Conservation (phyloP, 2,113 vertebrate species). For the Oryzias javanicus region DNA sequence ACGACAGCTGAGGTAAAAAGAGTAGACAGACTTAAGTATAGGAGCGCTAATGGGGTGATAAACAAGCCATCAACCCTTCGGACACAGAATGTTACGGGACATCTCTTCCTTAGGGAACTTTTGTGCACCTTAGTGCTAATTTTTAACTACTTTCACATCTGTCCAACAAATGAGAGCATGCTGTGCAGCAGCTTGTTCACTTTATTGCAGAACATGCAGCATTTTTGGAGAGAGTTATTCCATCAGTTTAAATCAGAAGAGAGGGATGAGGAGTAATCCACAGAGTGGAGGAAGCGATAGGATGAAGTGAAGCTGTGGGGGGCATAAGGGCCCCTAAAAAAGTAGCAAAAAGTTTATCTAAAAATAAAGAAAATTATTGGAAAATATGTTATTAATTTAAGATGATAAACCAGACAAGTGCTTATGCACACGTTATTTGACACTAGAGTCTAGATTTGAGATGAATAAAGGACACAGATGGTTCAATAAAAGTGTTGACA, state of each 20-base stretch:
- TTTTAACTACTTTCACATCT: constrained; percentile 49
- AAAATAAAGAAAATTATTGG: background rate
- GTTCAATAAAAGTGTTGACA: background rate
- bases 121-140: constrained; percentile 51
- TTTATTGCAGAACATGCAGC: constrained; percentile 35
- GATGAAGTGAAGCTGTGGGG: constrained; percentile 29
- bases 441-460: too few relatives aligned
- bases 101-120: constrained; percentile 47
- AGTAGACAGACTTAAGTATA: constrained; percentile 11
- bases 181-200: constrained; percentile 37
- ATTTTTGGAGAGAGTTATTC: constrained; percentile 43
- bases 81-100: constrained; percentile 35
- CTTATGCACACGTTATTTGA: too few relatives aligned
- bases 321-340: constrained; percentile 17
- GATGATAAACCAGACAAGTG: too few relatives aligned
- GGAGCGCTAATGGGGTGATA: constrained; percentile 32
- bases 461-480: background rate
- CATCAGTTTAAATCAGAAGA: constrained; percentile 27
- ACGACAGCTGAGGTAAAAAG: constrained; percentile 4
- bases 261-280: constrained; percentile 31
- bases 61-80: constrained; percentile 38
- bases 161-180: constrained; percentile 57
- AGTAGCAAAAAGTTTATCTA: too few relatives aligned
- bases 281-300: constrained; percentile 18
- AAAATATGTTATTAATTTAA: background rate